These are phyloP conservation scores for Poeciliopsis turrubarensis DNA, from an alignment of 2,113 vertebrate genomes.

Conservation along the genomic window DNA sequence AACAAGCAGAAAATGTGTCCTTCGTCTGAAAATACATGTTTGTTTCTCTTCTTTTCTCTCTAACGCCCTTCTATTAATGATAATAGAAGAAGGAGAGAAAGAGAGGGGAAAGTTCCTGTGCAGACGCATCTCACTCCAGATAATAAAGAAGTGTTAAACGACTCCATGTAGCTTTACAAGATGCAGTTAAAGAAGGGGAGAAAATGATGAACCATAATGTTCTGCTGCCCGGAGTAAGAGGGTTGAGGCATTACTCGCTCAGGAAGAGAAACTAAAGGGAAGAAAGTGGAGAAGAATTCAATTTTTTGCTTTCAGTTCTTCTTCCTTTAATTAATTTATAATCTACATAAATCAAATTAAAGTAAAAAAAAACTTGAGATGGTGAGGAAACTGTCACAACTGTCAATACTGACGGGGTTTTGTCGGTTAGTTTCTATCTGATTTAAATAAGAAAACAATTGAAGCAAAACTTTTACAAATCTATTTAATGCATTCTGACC, in stretches of 20 bases:
- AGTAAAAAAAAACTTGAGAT: neutral
- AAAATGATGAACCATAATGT: neutral
- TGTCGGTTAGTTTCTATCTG: neutral
- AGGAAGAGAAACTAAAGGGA: neutral
- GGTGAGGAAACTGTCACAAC: neutral
- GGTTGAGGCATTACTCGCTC: neutral
- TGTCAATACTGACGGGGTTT: neutral
- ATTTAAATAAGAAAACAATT: neutral
- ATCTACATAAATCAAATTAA: neutral
- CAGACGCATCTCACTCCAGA: too few relatives aligned
- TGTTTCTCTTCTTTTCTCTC: too few relatives aligned
- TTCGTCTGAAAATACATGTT: too few relatives aligned
- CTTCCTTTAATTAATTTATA: neutral
- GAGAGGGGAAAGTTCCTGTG: too few relatives aligned
- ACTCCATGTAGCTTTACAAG: too few relatives aligned
- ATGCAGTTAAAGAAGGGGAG: too few relatives aligned
- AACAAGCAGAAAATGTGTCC: too few relatives aligned
- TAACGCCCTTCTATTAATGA: too few relatives aligned
- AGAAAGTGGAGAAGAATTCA: neutral
- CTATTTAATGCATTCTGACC: neutral
- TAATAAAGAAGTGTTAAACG: too few relatives aligned
- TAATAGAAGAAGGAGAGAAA: too few relatives aligned
- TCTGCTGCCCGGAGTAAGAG: neutral
- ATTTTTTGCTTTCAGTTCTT: neutral
- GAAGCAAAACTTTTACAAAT: neutral